Base-by-base conservation (phyloP, 2,113 vertebrate species). In the Pteropus alecto region DNA sequence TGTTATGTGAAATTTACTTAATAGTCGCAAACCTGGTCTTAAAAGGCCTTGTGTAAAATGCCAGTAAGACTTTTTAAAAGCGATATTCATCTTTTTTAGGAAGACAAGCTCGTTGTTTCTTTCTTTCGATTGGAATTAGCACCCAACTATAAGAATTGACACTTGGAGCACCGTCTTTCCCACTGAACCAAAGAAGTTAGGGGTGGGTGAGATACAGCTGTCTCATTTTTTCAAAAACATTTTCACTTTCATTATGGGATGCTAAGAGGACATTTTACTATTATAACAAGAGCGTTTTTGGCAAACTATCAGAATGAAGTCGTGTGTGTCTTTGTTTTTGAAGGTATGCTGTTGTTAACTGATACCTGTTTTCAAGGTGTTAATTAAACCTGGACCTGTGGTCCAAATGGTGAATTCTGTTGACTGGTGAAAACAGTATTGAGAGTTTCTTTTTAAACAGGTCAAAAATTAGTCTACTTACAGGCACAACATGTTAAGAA, bases 211-310 rank as follows among this genome's bases (percentile, higher is more conserved):
- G 26, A 60, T 56, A 46, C 4, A 61, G 12, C 18, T 54, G 61
- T 77, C 38, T 68, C 3, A 0, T 48, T 56, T 54, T 93, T 83
- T 30, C 4, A 2, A 38, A 70, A 97, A 28, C 87, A 73, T 93
- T 93, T 97, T 97, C 95, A 92, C 94, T 98, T 98, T 96, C 88
- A 13, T 88, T 95, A 58, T 87, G 85, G 26, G 82, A 91, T 73
- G 54, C 38, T 56, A 24, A 89, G n/a, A 81, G 35, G 67, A 26
- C 70, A 6, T 93, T 93, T 96, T 60, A 35, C 28, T 65, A 33
- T 96, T 65, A 87, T 67, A 67, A 63, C 26, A 38, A 28, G 41
- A 67, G 71, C 77, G 67, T 10, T 43, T 84, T 90, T 24, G 82
- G 65, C 93, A 76, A 4, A 48, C 46, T 6, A 63, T 18, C 70